Percentiles rank a stretch among this genome's conserved stretches.
Evolutionary conservation across 2,797 vertebrate genomes (phyloP).

Genomic region (Toxotes lorentzi): DNA sequence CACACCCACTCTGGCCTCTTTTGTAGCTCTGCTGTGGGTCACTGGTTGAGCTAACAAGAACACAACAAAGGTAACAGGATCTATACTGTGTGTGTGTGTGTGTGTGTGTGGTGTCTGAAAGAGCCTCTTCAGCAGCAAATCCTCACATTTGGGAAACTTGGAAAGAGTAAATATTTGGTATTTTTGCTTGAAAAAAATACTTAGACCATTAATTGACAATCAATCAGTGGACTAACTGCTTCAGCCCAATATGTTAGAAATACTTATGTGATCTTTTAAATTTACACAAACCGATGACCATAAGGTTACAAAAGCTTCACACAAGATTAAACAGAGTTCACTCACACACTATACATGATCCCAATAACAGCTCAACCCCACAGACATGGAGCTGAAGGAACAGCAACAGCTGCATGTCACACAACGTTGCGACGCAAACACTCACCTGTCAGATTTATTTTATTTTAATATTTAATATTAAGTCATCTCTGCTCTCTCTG

Average conservation of each 20-base stretch:
- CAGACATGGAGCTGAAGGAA: background rate
- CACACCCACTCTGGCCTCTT: conserved; percentile 20
- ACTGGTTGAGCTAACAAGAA: conserved; percentile 38
- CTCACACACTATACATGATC: no score
- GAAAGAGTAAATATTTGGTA: background rate
- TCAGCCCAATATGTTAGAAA: background rate
- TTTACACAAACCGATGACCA: no score
- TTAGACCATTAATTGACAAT: background rate
- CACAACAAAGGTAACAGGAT: conserved; percentile 49
- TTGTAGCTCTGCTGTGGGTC: conserved; percentile 47
- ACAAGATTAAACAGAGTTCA: no score
- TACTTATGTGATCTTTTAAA: background rate
- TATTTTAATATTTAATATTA: no score
- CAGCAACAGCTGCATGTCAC: no score
- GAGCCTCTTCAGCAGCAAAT: background rate
- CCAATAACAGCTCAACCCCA: no score
- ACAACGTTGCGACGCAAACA: no score
- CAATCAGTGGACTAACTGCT: background rate
- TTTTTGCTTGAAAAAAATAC: background rate
- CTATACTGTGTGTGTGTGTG: conserved; percentile 17
- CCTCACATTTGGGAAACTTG: no score
- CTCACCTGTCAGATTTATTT: no score
- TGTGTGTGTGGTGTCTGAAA: conserved; percentile 5
- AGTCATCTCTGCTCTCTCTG: no score
- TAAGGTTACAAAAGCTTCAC: no score